These are phyloP conservation scores for Notamacropus eugenii DNA, from an alignment of 2,797 vertebrate species.

Conservation along the genomic window DNA sequence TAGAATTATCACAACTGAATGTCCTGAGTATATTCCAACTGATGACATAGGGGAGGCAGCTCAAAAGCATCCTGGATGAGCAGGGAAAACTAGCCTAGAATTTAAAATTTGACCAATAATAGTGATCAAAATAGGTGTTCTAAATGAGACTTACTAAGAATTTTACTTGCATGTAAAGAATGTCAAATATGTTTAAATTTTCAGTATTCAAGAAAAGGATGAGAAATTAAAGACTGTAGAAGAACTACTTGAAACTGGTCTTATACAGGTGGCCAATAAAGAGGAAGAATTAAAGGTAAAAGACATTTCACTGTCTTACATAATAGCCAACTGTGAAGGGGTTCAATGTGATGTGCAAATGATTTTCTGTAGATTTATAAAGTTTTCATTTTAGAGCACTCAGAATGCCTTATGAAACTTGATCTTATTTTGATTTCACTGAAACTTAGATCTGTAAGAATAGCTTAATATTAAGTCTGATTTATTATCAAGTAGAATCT, in stretches of 20 bases:
- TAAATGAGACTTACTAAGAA: slow-evolving; percentile 35
- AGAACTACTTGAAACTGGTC: slow-evolving; percentile 92
- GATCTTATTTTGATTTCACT: background rate
- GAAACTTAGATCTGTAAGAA: slow-evolving; percentile 46
- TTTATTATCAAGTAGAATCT: slow-evolving; percentile 13
- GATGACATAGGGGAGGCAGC: background rate
- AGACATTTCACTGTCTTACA: slow-evolving; percentile 49
- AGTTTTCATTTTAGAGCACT: background rate
- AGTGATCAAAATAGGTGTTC: slow-evolving; percentile 21
- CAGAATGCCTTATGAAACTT: slow-evolving; percentile 27
- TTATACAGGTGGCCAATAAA: slow-evolving; percentile 97
- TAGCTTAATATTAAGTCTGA: background rate
- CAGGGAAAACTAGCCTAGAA: slow-evolving; percentile 19
- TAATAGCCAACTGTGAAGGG: slow-evolving; percentile 19
- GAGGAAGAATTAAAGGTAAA: slow-evolving; percentile 94
- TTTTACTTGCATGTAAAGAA: slow-evolving; percentile 48
- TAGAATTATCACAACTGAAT: background rate
- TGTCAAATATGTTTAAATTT: slow-evolving; percentile 64
- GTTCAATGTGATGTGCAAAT: slow-evolving; percentile 24
- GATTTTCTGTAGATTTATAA: slow-evolving; percentile 23
- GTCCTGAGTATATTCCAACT: slow-evolving; percentile 25
- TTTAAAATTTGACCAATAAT: slow-evolving; percentile 29
- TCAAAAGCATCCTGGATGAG: background rate
- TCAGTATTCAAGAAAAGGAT: slow-evolving; percentile 93
- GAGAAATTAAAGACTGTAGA: slow-evolving; percentile 96